Evolutionary conservation across 1,140 invertebrate genomes (phyloP).

Genomic region (Metopolophium dirhodum): DNA sequence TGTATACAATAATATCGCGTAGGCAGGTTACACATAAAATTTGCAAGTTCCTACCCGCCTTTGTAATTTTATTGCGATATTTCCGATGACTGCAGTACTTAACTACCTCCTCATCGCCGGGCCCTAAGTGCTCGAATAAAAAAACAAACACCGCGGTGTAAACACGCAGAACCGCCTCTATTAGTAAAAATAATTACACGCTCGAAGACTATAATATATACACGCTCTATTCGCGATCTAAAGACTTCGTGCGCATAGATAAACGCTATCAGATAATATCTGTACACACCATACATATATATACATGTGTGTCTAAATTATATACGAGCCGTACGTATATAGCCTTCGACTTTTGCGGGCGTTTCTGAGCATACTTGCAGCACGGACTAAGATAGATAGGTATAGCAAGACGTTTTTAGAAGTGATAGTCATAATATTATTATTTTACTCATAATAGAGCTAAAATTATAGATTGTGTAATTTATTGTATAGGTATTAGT

Average conservation of each 20-base stretch:
- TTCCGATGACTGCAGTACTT: not conserved
- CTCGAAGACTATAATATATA: not conserved
- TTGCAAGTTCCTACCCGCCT: not conserved
- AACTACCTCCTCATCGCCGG: not conserved
- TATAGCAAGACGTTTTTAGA: too few relatives aligned
- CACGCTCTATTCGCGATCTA: not conserved
- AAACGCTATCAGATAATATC: not conserved
- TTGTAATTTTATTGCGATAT: conserved; percentile 3
- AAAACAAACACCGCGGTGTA: not conserved
- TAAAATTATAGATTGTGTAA: not conserved
- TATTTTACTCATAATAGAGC: not conserved
- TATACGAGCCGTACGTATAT: not conserved
- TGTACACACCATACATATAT: not conserved
- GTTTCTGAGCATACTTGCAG: not conserved
- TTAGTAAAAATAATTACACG: not conserved
- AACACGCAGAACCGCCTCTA: not conserved
- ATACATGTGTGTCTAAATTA: not conserved
- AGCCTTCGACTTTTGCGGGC: not conserved
- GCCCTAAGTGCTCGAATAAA: not conserved
- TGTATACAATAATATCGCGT: not conserved
- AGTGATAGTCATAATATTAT: too few relatives aligned
- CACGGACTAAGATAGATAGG: too few relatives aligned
- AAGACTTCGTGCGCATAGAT: not conserved
- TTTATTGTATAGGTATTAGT: not conserved
- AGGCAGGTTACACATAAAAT: not conserved